Percentiles rank a stretch among this genome's conserved stretches.
These are phyloP conservation scores for Patella depressa DNA, from an alignment of 2,888 invertebrate species.

Conservation along the genomic window DNA sequence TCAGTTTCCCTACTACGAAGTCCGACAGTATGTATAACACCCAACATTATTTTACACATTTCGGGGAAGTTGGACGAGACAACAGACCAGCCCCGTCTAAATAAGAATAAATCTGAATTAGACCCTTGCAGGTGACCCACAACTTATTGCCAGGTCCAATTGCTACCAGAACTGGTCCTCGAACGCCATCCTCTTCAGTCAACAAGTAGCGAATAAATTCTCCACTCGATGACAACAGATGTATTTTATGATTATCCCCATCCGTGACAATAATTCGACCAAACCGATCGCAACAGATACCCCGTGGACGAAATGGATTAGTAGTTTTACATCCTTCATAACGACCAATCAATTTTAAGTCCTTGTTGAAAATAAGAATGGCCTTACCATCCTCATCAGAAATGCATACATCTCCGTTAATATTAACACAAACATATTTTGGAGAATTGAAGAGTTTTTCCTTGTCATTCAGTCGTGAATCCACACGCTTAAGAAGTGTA, in stretches of 20 bases:
- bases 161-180: constrained; percentile 48
- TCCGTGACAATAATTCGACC: constrained; percentile 56
- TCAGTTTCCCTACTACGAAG: too few species aligned
- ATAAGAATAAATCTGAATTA: constrained; percentile 27
- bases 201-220: constrained; percentile 44
- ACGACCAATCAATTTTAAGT: constrained; percentile 29
- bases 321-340: constrained; percentile 23
- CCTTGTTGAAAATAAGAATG: constrained; percentile 43
- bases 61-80: background rate
- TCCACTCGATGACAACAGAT: constrained; percentile 45
- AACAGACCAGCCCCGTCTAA: constrained; percentile 15
- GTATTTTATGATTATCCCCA: constrained; percentile 47
- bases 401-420: constrained; percentile 53
- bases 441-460: constrained; percentile 46
- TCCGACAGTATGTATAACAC: too few species aligned
- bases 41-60: background rate
- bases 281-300: constrained; percentile 52
- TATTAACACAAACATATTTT: constrained; percentile 52
- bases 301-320: constrained; percentile 48
- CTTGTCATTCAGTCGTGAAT: constrained; percentile 29
- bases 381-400: constrained; percentile 45
- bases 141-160: constrained; percentile 46
- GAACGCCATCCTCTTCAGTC: constrained; percentile 40
- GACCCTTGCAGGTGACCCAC: constrained; percentile 49
- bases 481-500: constrained; percentile 7